A percentile compares a stretch with the other conserved stretches of the same genome.
These are phyloP conservation scores for Xenus cinereus DNA, from an alignment of 2,113 vertebrate genomes.

Conservation along the genomic window DNA sequence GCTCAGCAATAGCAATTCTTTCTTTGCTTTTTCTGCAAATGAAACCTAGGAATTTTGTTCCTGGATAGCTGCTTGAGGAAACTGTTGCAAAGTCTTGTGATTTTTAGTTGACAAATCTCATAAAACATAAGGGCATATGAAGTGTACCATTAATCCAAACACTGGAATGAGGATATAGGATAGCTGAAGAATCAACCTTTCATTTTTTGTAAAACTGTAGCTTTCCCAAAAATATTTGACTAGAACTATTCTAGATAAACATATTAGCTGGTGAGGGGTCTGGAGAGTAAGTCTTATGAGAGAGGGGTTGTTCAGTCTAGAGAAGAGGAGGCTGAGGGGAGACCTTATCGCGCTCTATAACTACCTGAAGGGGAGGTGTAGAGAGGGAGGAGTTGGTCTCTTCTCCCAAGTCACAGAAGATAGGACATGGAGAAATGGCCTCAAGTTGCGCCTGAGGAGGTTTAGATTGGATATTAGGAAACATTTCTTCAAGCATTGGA, in stretches of 20 bases:
- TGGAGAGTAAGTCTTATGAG: too few species aligned
- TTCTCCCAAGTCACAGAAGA: too few species aligned
- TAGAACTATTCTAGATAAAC: not conserved
- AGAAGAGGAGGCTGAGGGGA: too few species aligned
- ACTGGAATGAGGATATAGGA: not conserved
- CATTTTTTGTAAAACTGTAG: not conserved
- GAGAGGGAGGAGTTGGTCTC: too few species aligned
- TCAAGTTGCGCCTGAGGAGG: too few species aligned
- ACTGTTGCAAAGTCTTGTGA: not conserved
- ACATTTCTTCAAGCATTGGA: too few species aligned
- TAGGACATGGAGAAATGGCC: too few species aligned
- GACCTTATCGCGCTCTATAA: too few species aligned
- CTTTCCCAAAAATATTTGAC: not conserved
- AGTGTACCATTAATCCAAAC: not conserved
- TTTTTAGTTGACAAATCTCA: not conserved
- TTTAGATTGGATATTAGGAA: too few species aligned
- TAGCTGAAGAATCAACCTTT: not conserved
- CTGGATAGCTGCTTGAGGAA: not conserved
- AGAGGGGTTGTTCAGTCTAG: too few species aligned
- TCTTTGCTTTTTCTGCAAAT: not conserved
- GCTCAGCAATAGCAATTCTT: not conserved
- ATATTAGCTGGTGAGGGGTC: not conserved
- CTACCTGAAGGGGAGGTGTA: too few species aligned
- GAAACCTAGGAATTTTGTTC: not conserved
- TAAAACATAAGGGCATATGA: accelerated